These are phyloP conservation scores for Thalassaphorura encarpata DNA, from an alignment of 1,140 invertebrate genomes.

Conservation along the genomic window DNA sequence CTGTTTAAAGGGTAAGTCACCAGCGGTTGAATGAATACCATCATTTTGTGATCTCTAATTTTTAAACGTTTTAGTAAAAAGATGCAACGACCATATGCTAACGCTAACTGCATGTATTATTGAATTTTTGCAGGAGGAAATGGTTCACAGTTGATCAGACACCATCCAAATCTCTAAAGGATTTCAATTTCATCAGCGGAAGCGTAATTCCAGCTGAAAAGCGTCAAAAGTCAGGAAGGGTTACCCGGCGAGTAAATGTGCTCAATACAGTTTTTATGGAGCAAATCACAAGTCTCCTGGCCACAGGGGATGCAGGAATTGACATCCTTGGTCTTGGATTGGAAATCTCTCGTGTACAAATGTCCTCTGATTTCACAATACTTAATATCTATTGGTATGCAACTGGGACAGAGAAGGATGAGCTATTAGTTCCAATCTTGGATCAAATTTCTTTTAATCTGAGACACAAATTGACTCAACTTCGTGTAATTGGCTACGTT, in stretches of 20 bases:
- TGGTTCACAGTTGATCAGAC: constrained; percentile 17
- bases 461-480: constrained; percentile 55
- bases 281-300: constrained; percentile 60
- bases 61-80: background rate
- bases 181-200: constrained; percentile 7
- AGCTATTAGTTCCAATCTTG: constrained; percentile 42
- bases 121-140: constrained; percentile 19
- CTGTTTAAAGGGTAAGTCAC: no score
- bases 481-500: constrained; percentile 56
- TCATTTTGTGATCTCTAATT: background rate
- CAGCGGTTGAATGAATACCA: no score
- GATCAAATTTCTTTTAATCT: constrained; percentile 44
- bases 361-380: constrained; percentile 50
- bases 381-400: constrained; percentile 60
- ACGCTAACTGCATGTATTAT: background rate
- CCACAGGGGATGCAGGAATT: constrained; percentile 49
- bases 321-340: constrained; percentile 51
- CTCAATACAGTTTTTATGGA: constrained; percentile 71
- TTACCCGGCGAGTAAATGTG: constrained; percentile 43
- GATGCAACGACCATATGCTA: background rate
- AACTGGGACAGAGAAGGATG: constrained; percentile 39
- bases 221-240: background rate
- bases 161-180: constrained; percentile 7
- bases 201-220: background rate
- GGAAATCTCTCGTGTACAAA: constrained; percentile 54